Base-by-base conservation (phyloP, 2,797 vertebrate genomes). In the Urocyon cinereoargenteus region DNA sequence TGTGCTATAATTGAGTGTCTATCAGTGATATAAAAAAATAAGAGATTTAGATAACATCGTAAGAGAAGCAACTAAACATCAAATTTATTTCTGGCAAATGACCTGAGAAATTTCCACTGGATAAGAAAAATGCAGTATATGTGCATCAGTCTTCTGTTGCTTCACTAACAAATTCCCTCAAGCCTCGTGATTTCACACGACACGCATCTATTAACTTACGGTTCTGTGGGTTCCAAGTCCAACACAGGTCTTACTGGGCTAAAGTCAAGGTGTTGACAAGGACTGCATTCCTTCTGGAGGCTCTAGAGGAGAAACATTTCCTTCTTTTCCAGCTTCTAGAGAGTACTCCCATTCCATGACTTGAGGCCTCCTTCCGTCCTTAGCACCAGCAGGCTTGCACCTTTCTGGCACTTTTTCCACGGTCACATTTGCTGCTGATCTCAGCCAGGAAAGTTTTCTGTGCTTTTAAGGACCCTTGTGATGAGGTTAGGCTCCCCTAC, bases 61-160 rank as follows among this genome's bases (percentile, higher is more conserved):
- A 90, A 40, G 31, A 86, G 57, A 82, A 97, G 68, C 31, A 78
- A 62, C 77, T 68, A 16, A 73, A 90, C 18, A 72, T 79, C 86
- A 97, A 13, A 87, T 93, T 95, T 90, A 92, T 75, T 70, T 84
- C 59, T 94, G 86, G 36, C 18, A 51, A 68, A 53, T 78, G 18
- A 79, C 51, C 87, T 68, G 62, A 84, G 16, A 83, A 53, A 51
- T 88, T 90, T 83, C 87, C 45, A 36, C 8, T 83, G 57, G 40
- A 22, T 70, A 78, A 83, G 40, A 88, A 92, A 95, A 73, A 75
- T 11, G 12, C 26, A 78, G 62, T 26, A 12, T 66, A 26, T 19
- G 8, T 73, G 2, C 62, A 12, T 57, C 84, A 4, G 11, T 94
- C 96, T 90, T 72, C 24, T 72, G 0, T 75, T 31, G 8, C 68